Evolutionary conservation across 1,140 invertebrate genomes (phyloP), one percentile per base, ranked within the genome.

Genomic region (Glossosoma conforme): DNA sequence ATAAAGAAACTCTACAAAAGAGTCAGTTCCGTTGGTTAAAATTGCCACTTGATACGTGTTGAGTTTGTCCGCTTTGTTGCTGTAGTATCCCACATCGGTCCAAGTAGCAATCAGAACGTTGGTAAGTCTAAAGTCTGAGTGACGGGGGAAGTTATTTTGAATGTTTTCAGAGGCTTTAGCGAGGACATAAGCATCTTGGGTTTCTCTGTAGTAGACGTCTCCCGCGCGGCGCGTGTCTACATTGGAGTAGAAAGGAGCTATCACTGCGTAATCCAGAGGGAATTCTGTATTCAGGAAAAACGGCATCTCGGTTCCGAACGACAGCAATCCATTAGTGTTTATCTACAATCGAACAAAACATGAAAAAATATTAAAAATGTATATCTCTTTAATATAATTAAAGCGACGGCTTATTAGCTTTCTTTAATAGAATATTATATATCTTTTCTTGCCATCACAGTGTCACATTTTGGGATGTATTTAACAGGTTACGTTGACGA

Each of bases 211-310:
- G 53, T 82, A 91, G 36, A 97, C 80, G 1, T 70, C 72, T 10
- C 92, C 93, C 2, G 76, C 70, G 18, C 65, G 72, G n/a, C 80
- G 77, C 0, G 85, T 91, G 63, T 97, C 93, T 1, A 97, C 81
- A 65, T 97, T 94, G 0, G 89, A 82, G 62, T 96, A 94, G 50
- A 97, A 86, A 1, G 89, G 88, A 0, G 93, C 89, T 53, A 97
- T 91, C 0, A 90, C 79, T 0, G 92, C 87, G 68, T 92, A 91
- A 49, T 91, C 89, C 50, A 95, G 69, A 3, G 93, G 93, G 67
- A 97, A 93, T 60, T 91, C 85, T 10, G 87, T 81, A 64, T 93
- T 93, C 56, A 91, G 79, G 63, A 91, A 94, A 35, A 78, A 78
- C 13, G 89, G 83, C 47, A 95, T 85, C 37, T 93, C 85, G 9